A percentile compares a stretch with the other conserved stretches of the same genome.
Conservation (phyloP, 2,113 vertebrate genomes). For the Onychorhynchus coronatus region DNA sequence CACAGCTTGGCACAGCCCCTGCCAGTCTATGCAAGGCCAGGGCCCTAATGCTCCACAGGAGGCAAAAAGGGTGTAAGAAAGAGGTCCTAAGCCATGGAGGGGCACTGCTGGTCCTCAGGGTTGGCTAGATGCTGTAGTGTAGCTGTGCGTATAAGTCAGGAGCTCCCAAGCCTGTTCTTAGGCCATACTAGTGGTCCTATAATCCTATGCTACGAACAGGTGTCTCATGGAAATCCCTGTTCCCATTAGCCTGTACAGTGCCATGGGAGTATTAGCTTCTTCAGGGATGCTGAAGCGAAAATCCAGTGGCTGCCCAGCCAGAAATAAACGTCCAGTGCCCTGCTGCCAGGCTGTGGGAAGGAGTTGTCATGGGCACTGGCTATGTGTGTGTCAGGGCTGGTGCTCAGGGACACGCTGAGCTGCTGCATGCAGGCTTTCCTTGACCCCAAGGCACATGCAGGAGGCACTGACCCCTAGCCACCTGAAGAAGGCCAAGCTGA, state of each 20-base stretch:
- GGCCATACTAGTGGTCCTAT: neutral
- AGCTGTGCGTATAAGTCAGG: neutral
- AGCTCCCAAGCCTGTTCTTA: neutral
- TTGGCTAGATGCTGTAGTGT: neutral
- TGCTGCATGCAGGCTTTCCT: constrained; percentile 61
- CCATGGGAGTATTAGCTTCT: neutral
- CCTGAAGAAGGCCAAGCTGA: constrained; percentile 96
- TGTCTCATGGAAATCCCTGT: neutral
- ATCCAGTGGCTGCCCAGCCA: neutral
- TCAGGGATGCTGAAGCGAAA: neutral
- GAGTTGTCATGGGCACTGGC: accelerated
- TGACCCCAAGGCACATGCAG: constrained; percentile 85
- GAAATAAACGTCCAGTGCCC: neutral
- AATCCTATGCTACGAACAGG: neutral
- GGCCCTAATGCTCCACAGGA: neutral
- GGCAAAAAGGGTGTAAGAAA: neutral
- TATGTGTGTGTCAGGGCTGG: neutral
- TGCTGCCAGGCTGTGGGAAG: neutral
- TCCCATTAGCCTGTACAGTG: neutral
- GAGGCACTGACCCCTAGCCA: constrained; percentile 90
- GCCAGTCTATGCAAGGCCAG: accelerated
- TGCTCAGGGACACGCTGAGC: accelerated
- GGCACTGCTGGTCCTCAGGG: neutral
- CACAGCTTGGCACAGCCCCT: neutral
- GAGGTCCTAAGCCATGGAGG: neutral